These are phyloP conservation scores for Brachionus asplanchnoidis DNA, from an alignment of 1,140 invertebrate genomes.

Conservation along the genomic window DNA sequence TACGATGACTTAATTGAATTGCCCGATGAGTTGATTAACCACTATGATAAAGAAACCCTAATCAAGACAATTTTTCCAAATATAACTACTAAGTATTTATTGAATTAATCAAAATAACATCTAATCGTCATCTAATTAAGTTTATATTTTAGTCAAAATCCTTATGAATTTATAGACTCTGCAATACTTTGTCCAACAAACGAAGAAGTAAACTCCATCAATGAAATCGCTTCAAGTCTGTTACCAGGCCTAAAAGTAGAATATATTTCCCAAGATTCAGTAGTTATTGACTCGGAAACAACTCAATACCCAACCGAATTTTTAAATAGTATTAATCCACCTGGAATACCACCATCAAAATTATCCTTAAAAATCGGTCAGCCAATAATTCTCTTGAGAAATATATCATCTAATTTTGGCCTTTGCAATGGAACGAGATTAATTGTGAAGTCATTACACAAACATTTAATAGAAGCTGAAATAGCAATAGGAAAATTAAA, in stretches of 20 bases:
- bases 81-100: too few species aligned
- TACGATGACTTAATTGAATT: too few species aligned
- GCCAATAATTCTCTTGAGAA: slow-evolving; percentile 54
- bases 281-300: not conserved
- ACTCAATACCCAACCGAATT: slow-evolving; percentile 50
- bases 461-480: slow-evolving; percentile 44
- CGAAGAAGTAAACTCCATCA: not conserved
- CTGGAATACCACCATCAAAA: slow-evolving; percentile 53
- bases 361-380: slow-evolving; percentile 53
- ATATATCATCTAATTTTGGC: slow-evolving; percentile 48
- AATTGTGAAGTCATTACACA: slow-evolving; percentile 44
- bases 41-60: too few species aligned
- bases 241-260: not conserved
- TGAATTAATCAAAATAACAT: too few species aligned
- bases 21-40: too few species aligned
- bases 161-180: not conserved
- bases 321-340: slow-evolving; percentile 49
- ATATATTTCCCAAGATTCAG: not conserved
- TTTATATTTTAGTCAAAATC: not conserved
- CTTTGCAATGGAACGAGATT: slow-evolving; percentile 56
- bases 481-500: too few species aligned
- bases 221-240: not conserved
- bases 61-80: too few species aligned
- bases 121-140: too few species aligned
- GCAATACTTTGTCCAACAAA: not conserved